A percentile compares a stretch with the other conserved stretches of the same genome.
phyloP scores from a whole-genome alignment of 1,140 invertebrate genomes.

The Cherax destructor region DNA sequence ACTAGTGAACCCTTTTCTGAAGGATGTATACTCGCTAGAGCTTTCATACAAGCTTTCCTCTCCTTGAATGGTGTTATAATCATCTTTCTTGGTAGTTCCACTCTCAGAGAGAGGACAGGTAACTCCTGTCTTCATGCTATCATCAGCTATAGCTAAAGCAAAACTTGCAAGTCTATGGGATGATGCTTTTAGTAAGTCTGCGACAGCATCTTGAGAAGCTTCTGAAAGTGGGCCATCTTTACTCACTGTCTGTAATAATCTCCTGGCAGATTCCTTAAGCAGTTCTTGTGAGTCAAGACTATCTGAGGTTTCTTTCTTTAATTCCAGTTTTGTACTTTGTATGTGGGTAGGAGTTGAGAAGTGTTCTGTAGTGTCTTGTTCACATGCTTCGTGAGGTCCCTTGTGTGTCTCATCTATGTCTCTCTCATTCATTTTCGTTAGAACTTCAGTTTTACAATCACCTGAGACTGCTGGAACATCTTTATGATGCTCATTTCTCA shows the following conservation, averaged over 20 bases:
- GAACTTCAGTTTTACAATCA: neutral
- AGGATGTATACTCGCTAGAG: neutral
- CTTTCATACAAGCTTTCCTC: conserved; percentile 27
- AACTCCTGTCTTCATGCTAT: neutral
- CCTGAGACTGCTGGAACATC: neutral
- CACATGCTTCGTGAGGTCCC: too few species aligned
- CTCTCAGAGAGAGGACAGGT: conserved; percentile 1
- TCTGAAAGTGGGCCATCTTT: conserved; percentile 49
- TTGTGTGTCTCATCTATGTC: too few species aligned
- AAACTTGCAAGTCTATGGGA: conserved; percentile 27
- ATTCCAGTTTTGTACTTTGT: neutral
- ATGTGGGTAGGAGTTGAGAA: neutral
- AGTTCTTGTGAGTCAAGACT: conserved; percentile 24
- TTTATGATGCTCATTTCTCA: neutral
- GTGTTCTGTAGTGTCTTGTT: neutral
- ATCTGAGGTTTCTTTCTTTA: neutral
- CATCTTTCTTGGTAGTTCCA: conserved; percentile 15
- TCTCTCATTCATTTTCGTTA: neutral
- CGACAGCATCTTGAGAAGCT: conserved; percentile 53
- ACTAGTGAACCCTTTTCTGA: neutral
- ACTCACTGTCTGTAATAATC: conserved; percentile 47
- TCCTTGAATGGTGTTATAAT: conserved; percentile 35
- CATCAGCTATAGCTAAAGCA: conserved; percentile 5
- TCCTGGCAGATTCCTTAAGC: conserved; percentile 47
- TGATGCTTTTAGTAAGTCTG: conserved; percentile 45